Percentiles rank a stretch among this genome's conserved stretches.
These are phyloP conservation scores for Hypomecis punctinalis DNA, from an alignment of 2,888 invertebrate genomes.

Conservation along the genomic window DNA sequence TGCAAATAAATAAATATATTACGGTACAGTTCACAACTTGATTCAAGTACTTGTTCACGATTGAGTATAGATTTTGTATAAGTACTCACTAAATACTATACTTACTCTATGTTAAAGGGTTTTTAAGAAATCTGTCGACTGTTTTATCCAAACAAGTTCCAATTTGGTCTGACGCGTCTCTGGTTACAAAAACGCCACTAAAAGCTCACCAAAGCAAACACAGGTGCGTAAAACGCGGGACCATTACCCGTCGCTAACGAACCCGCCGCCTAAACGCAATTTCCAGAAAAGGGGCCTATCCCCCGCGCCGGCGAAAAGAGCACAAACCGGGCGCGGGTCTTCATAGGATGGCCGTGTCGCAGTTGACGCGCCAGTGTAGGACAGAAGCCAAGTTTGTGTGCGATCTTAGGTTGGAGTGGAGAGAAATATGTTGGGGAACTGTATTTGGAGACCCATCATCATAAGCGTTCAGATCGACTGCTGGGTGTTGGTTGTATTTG, in stretches of 20 bases:
- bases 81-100: no score
- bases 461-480: no score
- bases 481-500: no score
- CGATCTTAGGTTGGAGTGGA: neutral
- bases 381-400: constrained; percentile 2
- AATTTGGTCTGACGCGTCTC: neutral
- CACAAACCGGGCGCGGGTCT: constrained; percentile 21
- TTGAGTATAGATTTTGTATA: no score
- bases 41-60: no score
- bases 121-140: no score
- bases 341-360: constrained; percentile 9
- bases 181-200: neutral
- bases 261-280: constrained; percentile 24
- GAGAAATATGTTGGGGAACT: no score
- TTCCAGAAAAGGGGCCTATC: neutral
- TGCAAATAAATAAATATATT: no score
- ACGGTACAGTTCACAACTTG: no score
- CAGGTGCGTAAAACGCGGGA: constrained; percentile 10
- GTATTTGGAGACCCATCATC: no score
- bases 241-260: constrained; percentile 32
- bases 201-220: constrained; percentile 13
- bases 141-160: no score
- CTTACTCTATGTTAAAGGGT: no score
- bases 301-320: constrained; percentile 15
- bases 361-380: neutral